Base-by-base conservation (phyloP, 35 echinoderm and acorn worm genomes). In the Amphiura filiformis region DNA sequence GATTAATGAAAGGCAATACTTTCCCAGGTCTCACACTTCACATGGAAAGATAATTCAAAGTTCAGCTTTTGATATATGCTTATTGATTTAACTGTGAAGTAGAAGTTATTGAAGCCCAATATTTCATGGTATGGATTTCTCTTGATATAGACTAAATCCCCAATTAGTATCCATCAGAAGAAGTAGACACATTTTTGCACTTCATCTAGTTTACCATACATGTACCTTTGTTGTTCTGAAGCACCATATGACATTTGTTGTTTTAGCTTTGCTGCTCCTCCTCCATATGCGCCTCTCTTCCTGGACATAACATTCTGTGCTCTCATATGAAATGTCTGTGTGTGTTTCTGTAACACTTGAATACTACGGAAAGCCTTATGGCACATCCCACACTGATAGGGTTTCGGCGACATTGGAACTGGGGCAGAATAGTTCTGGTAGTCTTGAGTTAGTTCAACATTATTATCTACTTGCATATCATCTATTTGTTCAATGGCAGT, bases 241-340 rank as follows among this genome's bases (percentile, higher is more conserved):
- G 41, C 5, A 47, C 17, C 26, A 26, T 2, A 70, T 13, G 61
- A 23, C 61, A 70, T 23, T 70, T 18, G 28, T 30, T 70, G 61
- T 70, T 23, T 70, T 30, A 13, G 61, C 26, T n/a, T 70, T 3
- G 2, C 4, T n/a, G 3, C 61, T 70, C 61, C 61, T 70, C 61
- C 28, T 15, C 26, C 11, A 26, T n/a, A 2, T 30, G 2, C 26
- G 2, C 61, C 28, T 70, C 61, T 70, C 9, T 17, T 47, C 4
- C 41, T 4, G 41, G 61, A 70, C 28, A 30, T 26, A 15, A 70
- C 26, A n/a, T 30, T 70, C 61, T 70, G 61, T n/a, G 61, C 7
- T 15, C 61, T 11, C 61, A 70, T 70, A n/a, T 70, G 61, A 70
- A 70, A 70, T 70, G 61, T 70, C 61, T 70, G 61, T 70, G 61